Conservation (phyloP, 2,888 invertebrate species). For the Calameuta idolon region DNA sequence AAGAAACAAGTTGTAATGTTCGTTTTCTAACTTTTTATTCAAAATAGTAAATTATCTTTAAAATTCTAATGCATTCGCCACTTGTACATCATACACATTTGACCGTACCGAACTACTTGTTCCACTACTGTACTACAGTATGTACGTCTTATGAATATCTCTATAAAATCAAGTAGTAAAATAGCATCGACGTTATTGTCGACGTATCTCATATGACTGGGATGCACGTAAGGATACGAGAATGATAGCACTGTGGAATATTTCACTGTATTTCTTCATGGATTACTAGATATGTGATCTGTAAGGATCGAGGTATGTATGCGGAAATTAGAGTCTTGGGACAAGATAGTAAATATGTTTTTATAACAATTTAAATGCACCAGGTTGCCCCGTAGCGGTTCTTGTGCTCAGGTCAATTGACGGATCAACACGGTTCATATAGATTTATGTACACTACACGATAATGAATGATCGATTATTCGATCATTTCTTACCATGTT, state of each 20-base stretch:
- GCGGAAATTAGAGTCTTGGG: not conserved
- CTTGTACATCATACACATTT: not conserved
- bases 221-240: not conserved
- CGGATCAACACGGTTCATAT: not conserved
- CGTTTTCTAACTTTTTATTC: constrained; percentile 40
- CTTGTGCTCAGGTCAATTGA: not conserved
- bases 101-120: not conserved
- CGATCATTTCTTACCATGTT: not conserved
- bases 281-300: not conserved
- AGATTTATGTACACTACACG: not conserved
- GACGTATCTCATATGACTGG: not conserved
- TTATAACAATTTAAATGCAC: not conserved
- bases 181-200: not conserved
- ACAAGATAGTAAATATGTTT: not conserved
- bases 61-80: constrained; percentile 31
- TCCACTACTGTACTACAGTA: not conserved
- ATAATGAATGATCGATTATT: not conserved
- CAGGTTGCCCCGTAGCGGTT: not conserved
- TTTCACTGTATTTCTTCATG: not conserved
- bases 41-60: constrained; percentile 44
- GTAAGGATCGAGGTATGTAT: not conserved
- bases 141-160: not conserved
- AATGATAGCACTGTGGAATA: not conserved
- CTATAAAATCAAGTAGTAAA: not conserved
- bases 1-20: not conserved